These are phyloP conservation scores for Drosophila cognata DNA, from an alignment of 2,888 invertebrate species.

Conservation along the genomic window DNA sequence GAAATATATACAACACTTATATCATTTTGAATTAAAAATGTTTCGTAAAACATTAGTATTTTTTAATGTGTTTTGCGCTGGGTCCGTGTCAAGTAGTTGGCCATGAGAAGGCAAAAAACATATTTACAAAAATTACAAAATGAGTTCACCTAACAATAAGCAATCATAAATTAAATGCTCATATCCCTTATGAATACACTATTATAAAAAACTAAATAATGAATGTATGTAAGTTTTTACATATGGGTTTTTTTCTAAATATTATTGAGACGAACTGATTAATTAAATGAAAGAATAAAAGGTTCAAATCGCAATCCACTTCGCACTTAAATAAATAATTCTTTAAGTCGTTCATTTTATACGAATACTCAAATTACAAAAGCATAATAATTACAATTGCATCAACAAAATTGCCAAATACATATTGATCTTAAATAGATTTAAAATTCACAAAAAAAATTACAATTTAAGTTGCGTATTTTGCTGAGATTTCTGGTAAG, in stretches of 20 bases:
- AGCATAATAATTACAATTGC: background rate
- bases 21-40: background rate
- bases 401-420: background rate
- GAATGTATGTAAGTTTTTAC: background rate
- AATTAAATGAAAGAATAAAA: background rate
- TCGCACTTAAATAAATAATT: background rate
- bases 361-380: background rate
- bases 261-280: background rate
- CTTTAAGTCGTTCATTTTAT: background rate
- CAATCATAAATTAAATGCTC: background rate
- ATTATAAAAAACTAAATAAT: background rate
- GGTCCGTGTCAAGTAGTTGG: background rate
- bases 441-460: background rate
- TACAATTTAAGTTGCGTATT: background rate
- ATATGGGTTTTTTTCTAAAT: too few relatives aligned
- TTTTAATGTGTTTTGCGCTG: background rate
- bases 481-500: slow-evolving; percentile 1
- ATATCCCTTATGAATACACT: background rate
- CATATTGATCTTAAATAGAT: too few relatives aligned
- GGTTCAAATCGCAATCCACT: background rate
- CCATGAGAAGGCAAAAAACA: background rate
- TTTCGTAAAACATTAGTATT: background rate
- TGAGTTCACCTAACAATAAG: background rate
- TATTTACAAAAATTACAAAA: background rate
- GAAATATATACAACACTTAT: background rate